Conservation (phyloP, 2,113 vertebrate species). For the Gymnarchus niloticus region DNA sequence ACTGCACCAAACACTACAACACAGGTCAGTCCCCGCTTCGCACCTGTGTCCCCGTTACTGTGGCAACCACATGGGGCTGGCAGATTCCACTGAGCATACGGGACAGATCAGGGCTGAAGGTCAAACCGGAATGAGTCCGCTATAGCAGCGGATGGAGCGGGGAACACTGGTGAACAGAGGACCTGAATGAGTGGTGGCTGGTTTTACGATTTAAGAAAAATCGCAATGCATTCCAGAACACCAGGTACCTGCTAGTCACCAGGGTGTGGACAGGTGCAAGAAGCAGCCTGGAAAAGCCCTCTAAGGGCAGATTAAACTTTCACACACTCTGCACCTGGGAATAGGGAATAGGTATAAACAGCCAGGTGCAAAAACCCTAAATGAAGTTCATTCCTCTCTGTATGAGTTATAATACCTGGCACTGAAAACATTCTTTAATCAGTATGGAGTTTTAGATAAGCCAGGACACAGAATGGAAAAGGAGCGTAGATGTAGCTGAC, state of each 20-base stretch:
- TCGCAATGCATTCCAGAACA: background rate
- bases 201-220: background rate
- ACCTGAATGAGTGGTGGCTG: background rate
- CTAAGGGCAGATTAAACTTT: background rate
- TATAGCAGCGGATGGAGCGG: background rate
- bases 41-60: background rate
- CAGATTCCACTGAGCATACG: constrained; percentile 18
- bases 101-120: background rate
- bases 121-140: background rate
- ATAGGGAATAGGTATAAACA: background rate
- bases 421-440: too few relatives aligned
- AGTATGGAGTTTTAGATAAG: background rate
- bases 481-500: background rate
- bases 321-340: too few relatives aligned
- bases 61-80: background rate
- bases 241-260: background rate
- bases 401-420: too few relatives aligned
- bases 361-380: background rate
- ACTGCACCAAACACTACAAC: constrained; percentile 97
- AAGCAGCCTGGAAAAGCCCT: background rate
- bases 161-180: background rate
- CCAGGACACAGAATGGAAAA: background rate
- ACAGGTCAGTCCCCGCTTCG: constrained; percentile 65
- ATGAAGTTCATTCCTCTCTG: background rate
- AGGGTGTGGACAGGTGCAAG: background rate